Evolutionary conservation across 2,113 vertebrate species (phyloP), one percentile per base, ranked within the genome.

Genomic region (Hippoglossus stenolepis): DNA sequence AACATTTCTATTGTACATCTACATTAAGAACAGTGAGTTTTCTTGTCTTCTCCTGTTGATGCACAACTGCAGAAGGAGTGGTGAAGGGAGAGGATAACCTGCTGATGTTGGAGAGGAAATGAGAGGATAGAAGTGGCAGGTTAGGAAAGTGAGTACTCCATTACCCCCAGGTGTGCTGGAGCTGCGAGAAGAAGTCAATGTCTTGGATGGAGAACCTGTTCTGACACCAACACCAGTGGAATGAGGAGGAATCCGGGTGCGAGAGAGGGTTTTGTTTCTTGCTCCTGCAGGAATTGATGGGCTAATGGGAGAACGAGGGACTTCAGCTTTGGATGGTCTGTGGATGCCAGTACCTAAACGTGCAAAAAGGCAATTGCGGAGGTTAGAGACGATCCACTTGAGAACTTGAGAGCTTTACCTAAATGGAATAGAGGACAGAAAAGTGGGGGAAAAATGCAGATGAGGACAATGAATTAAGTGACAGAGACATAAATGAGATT

Each of bases 121-220:
- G 9, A 21, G 20, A 57, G 75, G 40, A 63, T 8, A 17, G 18
- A 51, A 51, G 47, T 7, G 2, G 47, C 18, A 51, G 47, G 15
- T 31, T 71, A 73, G 58, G 54, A 47, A 80, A 82, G 24, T 40
- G 17, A 84, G 62, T 74, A 49, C 61, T 85, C 79, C 70, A 74
- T 93, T 94, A 94, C 93, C 93, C 72, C 82, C 79, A 75, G 82
- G 70, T 74, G 70, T 89, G 88, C 56, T 91, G 73, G 83, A 84
- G 73, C 73, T 89, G 64, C 69, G 83, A 79, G 90, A 83, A 35
- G 89, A 82, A 82, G 86, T 82, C 80, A 63, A 67, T 68, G 76
- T 83, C 86, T 84, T 91, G 85, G 87, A 79, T 60, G 71, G 56
- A 88, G 88, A 35, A 54, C 87, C 47, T 69, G 86, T 51, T 82